Evolutionary conservation across 2,888 invertebrate species (phyloP).

Genomic region (Aleiodes leptofemur): DNA sequence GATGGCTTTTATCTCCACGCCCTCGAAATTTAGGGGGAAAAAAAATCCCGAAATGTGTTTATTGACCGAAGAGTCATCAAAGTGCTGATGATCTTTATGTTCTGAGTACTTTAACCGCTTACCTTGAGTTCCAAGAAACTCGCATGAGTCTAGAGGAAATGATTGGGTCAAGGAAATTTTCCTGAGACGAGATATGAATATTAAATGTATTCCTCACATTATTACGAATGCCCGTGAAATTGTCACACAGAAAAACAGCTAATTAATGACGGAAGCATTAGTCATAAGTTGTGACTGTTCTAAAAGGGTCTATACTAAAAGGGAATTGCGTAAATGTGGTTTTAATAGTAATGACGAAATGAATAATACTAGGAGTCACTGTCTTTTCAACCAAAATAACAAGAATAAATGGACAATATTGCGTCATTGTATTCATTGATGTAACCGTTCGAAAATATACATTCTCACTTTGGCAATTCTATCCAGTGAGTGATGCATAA

Average conservation of each 20-base stretch:
- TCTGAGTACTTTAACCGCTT: no score
- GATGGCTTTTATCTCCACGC: no score
- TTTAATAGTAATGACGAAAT: not conserved
- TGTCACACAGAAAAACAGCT: no score
- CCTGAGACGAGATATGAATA: not conserved
- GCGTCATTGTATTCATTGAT: constrained; percentile 37
- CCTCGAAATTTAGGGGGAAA: no score
- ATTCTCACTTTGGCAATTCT: constrained; percentile 27
- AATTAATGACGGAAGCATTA: no score
- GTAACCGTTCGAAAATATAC: constrained; percentile 42
- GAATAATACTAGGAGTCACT: not conserved
- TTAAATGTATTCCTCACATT: no score
- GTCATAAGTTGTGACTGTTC: not conserved
- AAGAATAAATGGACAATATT: constrained; percentile 4
- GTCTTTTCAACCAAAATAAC: constrained; percentile 3
- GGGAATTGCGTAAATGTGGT: not conserved
- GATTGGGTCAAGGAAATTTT: constrained; percentile 37
- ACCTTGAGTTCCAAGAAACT: not conserved
- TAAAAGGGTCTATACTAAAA: not conserved
- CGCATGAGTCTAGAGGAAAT: not conserved
- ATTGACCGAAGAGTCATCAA: no score
- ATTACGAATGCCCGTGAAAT: no score
- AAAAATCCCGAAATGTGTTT: no score
- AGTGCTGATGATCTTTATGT: no score
- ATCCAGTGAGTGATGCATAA: constrained; percentile 2